Base-by-base conservation (phyloP, 2,888 invertebrate species). In the Choreutis nemorana region DNA sequence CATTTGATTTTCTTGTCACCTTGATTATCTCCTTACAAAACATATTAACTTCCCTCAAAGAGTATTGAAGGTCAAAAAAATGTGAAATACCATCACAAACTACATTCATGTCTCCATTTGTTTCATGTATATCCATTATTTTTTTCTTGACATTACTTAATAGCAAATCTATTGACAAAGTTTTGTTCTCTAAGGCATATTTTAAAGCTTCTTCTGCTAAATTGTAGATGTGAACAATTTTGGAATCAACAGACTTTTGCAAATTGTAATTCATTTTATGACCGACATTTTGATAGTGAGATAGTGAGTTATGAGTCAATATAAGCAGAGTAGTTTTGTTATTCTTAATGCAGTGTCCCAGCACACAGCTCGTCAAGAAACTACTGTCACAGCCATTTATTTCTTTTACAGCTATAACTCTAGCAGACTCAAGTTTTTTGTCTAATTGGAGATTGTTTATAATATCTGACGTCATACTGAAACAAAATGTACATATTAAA, bases 71-170 rank as follows among this genome's bases (percentile, higher is more conserved):
- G 58, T 89, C 87, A 48, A 87, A 78, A 14, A 91, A 67, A 53
- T 89, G 87, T 36, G 87, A 84, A 13, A 90, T 46, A 49, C 90
- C 90, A 55, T 91, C 91, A 31, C 90, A 65, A 26, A 91, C 78
- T 24, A 90, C 58, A 40, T 80, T 83, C 3, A 83, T 78, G 39
- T 71, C 51, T 40, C 55, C 45, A 43, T 60, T 48, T 31, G 57
- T 55, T 40, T 66, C 52, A 32, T 59, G 44, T 36, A 61, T 66
- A 26, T 65, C 55, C 45, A 65, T 62, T 18, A 85, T 55, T 31
- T 53, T 50, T n/a, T 42, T 29, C 42, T 71, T 64, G 12, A 83
- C 40, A 32, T 65, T 46, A 32, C 73, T 49, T n/a, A 82, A 57
- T 6, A 71, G 41, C 28, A 37, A 36, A 23, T 60, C 44, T 27